These are phyloP conservation scores for Platysternon megacephalum DNA, from an alignment of 2,113 vertebrate genomes.

Conservation along the genomic window DNA sequence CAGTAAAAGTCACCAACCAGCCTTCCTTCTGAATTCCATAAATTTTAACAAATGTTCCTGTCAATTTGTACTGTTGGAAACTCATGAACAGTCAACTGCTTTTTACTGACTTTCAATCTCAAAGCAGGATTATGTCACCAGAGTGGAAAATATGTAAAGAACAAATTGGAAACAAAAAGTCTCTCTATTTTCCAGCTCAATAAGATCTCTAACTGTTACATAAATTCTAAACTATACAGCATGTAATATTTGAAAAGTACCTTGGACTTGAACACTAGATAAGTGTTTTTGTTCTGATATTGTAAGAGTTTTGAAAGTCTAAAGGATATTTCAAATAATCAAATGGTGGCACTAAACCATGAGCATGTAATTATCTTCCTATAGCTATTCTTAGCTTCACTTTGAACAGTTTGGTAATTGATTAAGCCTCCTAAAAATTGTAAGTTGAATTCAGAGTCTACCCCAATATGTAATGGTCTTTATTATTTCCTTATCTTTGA, in stretches of 20 bases:
- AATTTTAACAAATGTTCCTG: constrained; percentile 33
- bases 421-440: constrained; percentile 56
- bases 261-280: constrained; percentile 59
- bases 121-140: constrained; percentile 48
- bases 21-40: not conserved
- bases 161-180: constrained; percentile 61
- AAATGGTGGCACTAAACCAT: constrained; percentile 59
- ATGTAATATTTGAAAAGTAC: constrained; percentile 67
- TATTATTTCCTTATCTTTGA: constrained; percentile 21
- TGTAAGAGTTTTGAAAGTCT: constrained; percentile 55
- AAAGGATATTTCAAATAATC: constrained; percentile 69
- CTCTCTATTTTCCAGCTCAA: constrained; percentile 78
- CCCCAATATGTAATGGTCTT: constrained; percentile 14
- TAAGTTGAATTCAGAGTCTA: constrained; percentile 40
- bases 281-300: constrained; percentile 54
- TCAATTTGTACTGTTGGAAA: constrained; percentile 36
- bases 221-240: constrained; percentile 70
- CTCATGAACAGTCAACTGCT: not conserved
- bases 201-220: constrained; percentile 74
- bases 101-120: constrained; percentile 46
- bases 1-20: not conserved
- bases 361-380: constrained; percentile 66
- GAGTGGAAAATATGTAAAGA: constrained; percentile 73
- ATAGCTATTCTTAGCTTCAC: constrained; percentile 55
- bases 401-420: constrained; percentile 66